Evolutionary conservation across 1,140 invertebrate genomes (phyloP).

Genomic region (Drosophila kohkoa): DNA sequence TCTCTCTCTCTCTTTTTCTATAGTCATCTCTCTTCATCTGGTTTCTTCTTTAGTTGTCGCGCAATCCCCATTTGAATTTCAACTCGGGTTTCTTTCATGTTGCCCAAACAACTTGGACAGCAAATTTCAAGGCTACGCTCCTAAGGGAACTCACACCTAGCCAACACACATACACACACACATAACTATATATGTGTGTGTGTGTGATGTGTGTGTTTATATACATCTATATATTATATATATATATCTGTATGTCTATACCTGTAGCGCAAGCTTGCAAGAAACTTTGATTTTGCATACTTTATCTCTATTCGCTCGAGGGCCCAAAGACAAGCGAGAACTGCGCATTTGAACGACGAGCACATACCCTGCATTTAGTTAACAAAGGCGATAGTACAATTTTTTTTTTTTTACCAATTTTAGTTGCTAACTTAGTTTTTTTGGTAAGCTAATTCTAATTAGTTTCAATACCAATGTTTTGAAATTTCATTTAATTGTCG

Average conservation of each 20-base stretch:
- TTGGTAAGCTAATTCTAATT: too few relatives aligned
- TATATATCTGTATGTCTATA: background rate
- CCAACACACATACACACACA: too few relatives aligned
- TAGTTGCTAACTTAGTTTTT: too few relatives aligned
- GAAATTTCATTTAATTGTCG: too few relatives aligned
- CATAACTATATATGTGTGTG: background rate
- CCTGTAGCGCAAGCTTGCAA: constrained; percentile 4
- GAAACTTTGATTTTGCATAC: constrained; percentile 48
- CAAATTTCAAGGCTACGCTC: constrained; percentile 16
- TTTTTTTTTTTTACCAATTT: too few relatives aligned
- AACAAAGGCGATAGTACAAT: too few relatives aligned
- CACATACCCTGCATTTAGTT: constrained; percentile 2
- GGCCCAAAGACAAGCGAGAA: constrained; percentile 1
- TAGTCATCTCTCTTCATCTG: background rate
- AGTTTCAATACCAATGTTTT: too few relatives aligned
- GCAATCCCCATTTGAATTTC: constrained; percentile 10
- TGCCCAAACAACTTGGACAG: background rate
- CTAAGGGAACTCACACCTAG: constrained; percentile 6
- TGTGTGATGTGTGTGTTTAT: background rate
- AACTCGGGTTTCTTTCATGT: background rate
- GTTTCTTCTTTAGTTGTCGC: background rate
- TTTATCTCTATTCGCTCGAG: constrained; percentile 26
- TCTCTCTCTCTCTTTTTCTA: background rate
- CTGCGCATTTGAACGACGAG: background rate
- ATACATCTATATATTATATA: background rate